A percentile compares a stretch with the other conserved stretches of the same genome.
Evolutionary conservation across 2,797 vertebrate species (phyloP).

Genomic region (Danio kyathit): DNA sequence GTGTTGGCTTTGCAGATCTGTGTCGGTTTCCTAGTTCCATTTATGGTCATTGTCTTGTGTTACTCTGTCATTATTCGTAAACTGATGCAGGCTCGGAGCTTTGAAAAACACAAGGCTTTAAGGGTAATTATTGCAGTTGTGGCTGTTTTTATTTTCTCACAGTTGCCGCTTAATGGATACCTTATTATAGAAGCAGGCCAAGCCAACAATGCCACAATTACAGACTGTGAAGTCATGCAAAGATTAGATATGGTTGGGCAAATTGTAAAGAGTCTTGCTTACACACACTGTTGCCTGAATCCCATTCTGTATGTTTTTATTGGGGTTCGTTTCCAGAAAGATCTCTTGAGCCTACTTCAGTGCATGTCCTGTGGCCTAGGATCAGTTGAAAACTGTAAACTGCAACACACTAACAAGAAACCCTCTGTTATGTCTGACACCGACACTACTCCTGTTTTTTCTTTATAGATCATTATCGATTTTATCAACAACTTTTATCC

Average conservation of each 20-base stretch:
- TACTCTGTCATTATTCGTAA: constrained; percentile 87
- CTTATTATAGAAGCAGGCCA: constrained; percentile 81
- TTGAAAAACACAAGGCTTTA: constrained; percentile 88
- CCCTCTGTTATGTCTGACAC: constrained; percentile 83
- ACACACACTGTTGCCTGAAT: constrained; percentile 90
- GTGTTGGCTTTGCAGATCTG: constrained; percentile 84
- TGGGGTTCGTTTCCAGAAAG: constrained; percentile 85
- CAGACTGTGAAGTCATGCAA: constrained; percentile 67
- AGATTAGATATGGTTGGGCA: constrained; percentile 81
- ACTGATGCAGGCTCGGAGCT: constrained; percentile 84
- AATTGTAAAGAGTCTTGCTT: constrained; percentile 86
- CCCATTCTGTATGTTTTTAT: constrained; percentile 90
- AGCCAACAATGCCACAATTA: constrained; percentile 67
- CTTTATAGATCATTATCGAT: constrained; percentile 66
- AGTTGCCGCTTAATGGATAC: constrained; percentile 85
- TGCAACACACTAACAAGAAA: constrained; percentile 70
- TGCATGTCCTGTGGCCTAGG: constrained; percentile 63
- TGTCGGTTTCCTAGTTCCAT: constrained; percentile 86
- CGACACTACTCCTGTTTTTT: constrained; percentile 79
- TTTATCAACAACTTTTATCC: neutral
- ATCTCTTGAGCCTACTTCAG: constrained; percentile 77
- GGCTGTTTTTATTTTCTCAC: constrained; percentile 85
- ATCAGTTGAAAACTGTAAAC: constrained; percentile 66
- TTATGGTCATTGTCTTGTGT: constrained; percentile 85
- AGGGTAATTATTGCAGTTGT: constrained; percentile 85